Evolutionary conservation across 1,140 invertebrate species (phyloP).

Genomic region (Littorina saxatilis): DNA sequence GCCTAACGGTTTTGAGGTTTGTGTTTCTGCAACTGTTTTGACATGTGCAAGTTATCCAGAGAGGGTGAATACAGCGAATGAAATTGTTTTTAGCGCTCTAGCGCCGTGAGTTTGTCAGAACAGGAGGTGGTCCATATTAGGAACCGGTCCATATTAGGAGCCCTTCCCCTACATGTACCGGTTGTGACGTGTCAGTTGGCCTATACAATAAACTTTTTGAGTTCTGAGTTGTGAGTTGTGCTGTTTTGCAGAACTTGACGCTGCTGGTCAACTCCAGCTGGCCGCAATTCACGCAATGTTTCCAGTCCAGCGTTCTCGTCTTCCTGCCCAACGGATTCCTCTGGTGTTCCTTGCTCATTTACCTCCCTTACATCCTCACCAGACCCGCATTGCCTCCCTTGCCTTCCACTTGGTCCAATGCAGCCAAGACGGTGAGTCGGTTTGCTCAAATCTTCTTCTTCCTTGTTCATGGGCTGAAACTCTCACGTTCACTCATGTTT

Average conservation of each 20-base stretch:
- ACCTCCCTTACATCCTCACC: constrained; percentile 84
- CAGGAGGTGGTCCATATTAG: background rate
- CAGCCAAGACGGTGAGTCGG: constrained; percentile 44
- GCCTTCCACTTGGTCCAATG: constrained; percentile 28
- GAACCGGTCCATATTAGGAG: background rate
- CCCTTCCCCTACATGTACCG: background rate
- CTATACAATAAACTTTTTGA: background rate
- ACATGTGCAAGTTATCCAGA: too few relatives aligned
- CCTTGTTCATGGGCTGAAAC: too few relatives aligned
- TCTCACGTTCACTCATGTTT: too few relatives aligned
- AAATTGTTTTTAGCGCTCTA: too few relatives aligned
- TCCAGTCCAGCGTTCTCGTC: constrained; percentile 83
- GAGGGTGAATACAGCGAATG: too few relatives aligned
- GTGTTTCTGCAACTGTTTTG: too few relatives aligned
- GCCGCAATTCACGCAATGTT: constrained; percentile 69
- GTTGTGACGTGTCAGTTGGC: background rate
- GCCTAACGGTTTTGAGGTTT: too few relatives aligned
- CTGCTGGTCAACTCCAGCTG: constrained; percentile 54
- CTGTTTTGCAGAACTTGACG: constrained; percentile 48
- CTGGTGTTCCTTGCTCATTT: constrained; percentile 86
- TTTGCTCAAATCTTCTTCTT: too few relatives aligned
- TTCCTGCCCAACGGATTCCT: constrained; percentile 92
- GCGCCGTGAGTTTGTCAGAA: background rate
- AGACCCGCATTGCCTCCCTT: background rate
- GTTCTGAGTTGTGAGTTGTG: background rate